Percentiles rank a stretch among this genome's conserved stretches.
phyloP scores from a whole-genome alignment of 2,888 invertebrate species.

The Catonia carolina region DNA sequence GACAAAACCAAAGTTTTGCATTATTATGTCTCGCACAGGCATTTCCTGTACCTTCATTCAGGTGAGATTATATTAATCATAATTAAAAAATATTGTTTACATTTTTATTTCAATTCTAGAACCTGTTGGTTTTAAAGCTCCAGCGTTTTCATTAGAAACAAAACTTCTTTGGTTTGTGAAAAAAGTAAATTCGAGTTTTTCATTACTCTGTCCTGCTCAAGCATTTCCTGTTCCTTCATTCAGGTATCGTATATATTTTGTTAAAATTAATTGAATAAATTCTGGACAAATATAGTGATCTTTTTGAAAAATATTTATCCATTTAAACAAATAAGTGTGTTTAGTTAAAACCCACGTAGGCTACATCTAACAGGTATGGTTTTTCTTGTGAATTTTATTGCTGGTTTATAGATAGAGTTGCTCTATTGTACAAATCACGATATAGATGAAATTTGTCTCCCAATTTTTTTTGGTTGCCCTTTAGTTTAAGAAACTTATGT shows the following conservation, averaged over 20 bases:
- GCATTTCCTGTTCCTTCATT: constrained; percentile 66
- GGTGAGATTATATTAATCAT: constrained; percentile 40
- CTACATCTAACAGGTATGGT: no score
- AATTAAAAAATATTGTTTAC: constrained; percentile 8
- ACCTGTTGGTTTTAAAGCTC: constrained; percentile 50
- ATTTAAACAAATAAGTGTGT: no score
- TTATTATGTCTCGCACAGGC: constrained; percentile 52
- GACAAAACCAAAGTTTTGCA: constrained; percentile 38
- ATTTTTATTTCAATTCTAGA: constrained; percentile 40
- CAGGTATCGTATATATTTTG: constrained; percentile 53
- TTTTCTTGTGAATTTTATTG: no score
- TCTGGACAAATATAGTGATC: no score
- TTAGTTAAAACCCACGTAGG: no score
- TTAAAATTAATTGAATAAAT: no score
- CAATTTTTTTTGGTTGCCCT: no score
- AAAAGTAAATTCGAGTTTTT: constrained; percentile 46
- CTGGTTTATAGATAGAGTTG: no score
- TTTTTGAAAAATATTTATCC: no score
- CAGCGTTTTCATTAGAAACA: constrained; percentile 54
- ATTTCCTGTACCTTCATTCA: constrained; percentile 51
- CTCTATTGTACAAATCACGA: no score
- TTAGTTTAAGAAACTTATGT: no score
- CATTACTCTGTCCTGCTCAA: constrained; percentile 66
- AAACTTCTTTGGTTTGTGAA: constrained; percentile 52
- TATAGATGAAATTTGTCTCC: no score